Percentiles rank a stretch among this genome's conserved stretches.
phyloP scores from a whole-genome alignment of 2,797 vertebrate species.

The Rousettus madagascariensis region DNA sequence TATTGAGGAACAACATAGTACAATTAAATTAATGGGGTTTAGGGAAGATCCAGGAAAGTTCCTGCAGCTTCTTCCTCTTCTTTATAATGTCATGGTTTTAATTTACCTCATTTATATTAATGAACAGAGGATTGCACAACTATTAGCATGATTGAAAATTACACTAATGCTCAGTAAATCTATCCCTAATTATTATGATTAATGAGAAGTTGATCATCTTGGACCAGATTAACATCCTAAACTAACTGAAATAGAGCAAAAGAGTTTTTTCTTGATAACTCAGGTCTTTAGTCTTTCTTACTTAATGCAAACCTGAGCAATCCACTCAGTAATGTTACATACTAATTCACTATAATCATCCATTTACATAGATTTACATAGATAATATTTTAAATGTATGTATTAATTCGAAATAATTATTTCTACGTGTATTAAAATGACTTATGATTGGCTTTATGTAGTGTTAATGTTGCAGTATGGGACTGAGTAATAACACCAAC shows the following conservation, averaged over 20 bases:
- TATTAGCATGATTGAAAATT: conserved; percentile 84
- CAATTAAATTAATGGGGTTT: conserved; percentile 77
- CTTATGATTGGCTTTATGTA: conserved; percentile 62
- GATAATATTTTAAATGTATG: conserved; percentile 75
- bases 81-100: conserved; percentile 81
- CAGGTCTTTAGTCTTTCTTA: conserved; percentile 72
- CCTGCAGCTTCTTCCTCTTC: conserved; percentile 73
- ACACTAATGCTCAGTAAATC: conserved; percentile 84
- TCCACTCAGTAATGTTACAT: conserved; percentile 64
- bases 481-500: conserved; percentile 38
- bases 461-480: conserved; percentile 50
- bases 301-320: conserved; percentile 76
- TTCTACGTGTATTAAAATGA: conserved; percentile 72
- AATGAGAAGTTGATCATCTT: conserved; percentile 83
- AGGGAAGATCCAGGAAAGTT: conserved; percentile 71
- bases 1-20: conserved; percentile 62
- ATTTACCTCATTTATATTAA: conserved; percentile 87
- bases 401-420: conserved; percentile 81
- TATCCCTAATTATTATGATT: conserved; percentile 85
- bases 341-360: conserved; percentile 73
- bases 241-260: conserved; percentile 78
- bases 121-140: conserved; percentile 80
- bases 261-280: conserved; percentile 71
- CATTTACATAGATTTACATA: conserved; percentile 80
- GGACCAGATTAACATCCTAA: conserved; percentile 81